Base-by-base conservation (phyloP, 2,797 vertebrate species). In the Bovichtus variegatus region DNA sequence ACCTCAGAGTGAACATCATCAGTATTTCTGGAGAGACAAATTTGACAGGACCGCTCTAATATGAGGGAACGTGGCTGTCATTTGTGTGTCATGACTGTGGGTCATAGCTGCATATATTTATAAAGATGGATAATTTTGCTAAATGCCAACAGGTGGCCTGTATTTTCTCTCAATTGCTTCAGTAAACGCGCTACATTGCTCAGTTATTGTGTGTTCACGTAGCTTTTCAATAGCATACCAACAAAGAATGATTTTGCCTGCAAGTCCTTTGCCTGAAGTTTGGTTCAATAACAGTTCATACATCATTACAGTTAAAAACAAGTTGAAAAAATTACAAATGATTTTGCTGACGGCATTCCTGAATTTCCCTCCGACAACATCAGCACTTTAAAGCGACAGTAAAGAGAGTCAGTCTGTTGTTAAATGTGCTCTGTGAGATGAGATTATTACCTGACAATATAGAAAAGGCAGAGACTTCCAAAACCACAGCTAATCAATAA, bases 21-120 rank as follows among this genome's bases (percentile, higher is more conserved):
- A 3, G 63, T n/a, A 34, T 31, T 54, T 76, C 2, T 53, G 8
- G 7, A 43, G 81, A 70, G 74, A 82, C 49, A 19, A 18, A 78
- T 51, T 47, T 63, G 58, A 73, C 60, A 41, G 43, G 46, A 43
- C 53, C 23, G 9, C 16, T 19, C 27, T 53, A 18, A 34, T 55
- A 11, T 12, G 21, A 77, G 53, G 58, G 77, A 46, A 44, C 12
- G 9, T 51, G 41, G 18, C 29, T 71, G 8, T 41, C 46, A 29
- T 46, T 44, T 2, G 18, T 2, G 6, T 29, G 6, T 34, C 43
- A 3, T 0, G 0, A 29, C 9, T 34, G 15, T 31, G 3, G 27
- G 3, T 76, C 44, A 29, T 3, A 18, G n/a, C 31, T 58, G 1
- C 16, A 41, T 62, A 0, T 61, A 29, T 75, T 65, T 66, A 23